These are phyloP conservation scores for Ceratitis capitata DNA, from an alignment of 1,140 invertebrate species.

Conservation along the genomic window DNA sequence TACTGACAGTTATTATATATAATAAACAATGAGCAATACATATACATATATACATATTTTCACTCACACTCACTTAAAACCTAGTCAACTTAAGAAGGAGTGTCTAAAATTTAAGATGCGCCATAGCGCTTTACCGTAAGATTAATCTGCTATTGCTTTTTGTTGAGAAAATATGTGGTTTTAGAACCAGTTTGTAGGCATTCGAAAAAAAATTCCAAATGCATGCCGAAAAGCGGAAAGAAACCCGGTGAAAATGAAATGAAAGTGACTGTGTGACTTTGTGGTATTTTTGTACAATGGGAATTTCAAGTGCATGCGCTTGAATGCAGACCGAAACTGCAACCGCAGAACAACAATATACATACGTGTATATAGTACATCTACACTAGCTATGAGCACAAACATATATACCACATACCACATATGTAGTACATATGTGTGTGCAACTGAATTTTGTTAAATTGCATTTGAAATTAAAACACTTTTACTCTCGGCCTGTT, in stretches of 20 bases:
- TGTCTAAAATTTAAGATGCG: background rate
- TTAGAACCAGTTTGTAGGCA: constrained; percentile 2
- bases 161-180: background rate
- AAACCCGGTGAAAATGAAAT: constrained; percentile 11
- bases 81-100: background rate
- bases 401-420: background rate
- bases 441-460: background rate
- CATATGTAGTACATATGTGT: background rate
- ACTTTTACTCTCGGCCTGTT: constrained; percentile 36
- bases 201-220: background rate
- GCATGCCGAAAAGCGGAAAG: constrained; percentile 6
- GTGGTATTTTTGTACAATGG: background rate
- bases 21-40: background rate
- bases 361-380: too few species aligned
- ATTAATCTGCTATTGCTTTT: background rate
- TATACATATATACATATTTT: too few species aligned
- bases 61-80: background rate
- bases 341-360: background rate
- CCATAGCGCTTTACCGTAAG: background rate
- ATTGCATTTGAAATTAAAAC: background rate
- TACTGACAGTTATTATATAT: background rate
- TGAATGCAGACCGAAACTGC: background rate
- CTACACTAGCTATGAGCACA: background rate
- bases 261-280: constrained; percentile 16
- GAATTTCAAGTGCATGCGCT: background rate